These are phyloP conservation scores for Crenichthys baileyi DNA, from an alignment of 2,797 vertebrate species.

Conservation along the genomic window DNA sequence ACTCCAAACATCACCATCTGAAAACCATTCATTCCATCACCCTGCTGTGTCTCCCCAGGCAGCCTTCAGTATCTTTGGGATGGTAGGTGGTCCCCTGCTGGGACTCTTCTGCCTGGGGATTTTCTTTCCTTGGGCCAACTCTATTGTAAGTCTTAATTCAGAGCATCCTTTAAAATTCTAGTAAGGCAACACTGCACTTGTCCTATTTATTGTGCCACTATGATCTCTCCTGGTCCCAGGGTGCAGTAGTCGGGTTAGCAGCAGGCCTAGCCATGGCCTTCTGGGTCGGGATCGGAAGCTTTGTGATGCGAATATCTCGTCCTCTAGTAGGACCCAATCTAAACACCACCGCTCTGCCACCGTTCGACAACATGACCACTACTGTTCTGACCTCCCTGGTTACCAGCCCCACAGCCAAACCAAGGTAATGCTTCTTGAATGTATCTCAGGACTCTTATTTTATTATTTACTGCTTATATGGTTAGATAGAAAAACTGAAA, in stretches of 20 bases:
- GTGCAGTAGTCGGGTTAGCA: slow-evolving; percentile 85
- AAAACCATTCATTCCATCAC: background rate
- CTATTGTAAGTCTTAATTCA: slow-evolving; percentile 78
- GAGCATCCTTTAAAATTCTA: no score
- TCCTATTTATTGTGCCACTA: background rate
- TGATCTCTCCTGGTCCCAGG: slow-evolving; percentile 72
- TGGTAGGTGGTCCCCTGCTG: slow-evolving; percentile 93
- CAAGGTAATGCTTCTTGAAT: slow-evolving; percentile 68
- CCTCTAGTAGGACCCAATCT: background rate
- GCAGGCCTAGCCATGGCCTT: slow-evolving; percentile 92
- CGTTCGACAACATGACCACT: slow-evolving; percentile 78
- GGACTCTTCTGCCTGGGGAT: slow-evolving; percentile 93
- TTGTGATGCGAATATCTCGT: slow-evolving; percentile 62
- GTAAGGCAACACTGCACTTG: background rate
- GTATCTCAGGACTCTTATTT: no score
- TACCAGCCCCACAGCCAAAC: slow-evolving; percentile 44
- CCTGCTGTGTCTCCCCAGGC: slow-evolving; percentile 77
- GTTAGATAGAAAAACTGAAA: background rate
- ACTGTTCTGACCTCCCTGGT: slow-evolving; percentile 70
- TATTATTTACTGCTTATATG: no score
- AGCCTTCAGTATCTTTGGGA: slow-evolving; percentile 97
- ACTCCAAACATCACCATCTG: background rate
- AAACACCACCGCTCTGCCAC: slow-evolving; percentile 57
- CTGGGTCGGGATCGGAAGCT: slow-evolving; percentile 93
- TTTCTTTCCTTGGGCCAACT: slow-evolving; percentile 92